Conservation (phyloP, 2,888 invertebrate species). For the Brachyptera risi region DNA sequence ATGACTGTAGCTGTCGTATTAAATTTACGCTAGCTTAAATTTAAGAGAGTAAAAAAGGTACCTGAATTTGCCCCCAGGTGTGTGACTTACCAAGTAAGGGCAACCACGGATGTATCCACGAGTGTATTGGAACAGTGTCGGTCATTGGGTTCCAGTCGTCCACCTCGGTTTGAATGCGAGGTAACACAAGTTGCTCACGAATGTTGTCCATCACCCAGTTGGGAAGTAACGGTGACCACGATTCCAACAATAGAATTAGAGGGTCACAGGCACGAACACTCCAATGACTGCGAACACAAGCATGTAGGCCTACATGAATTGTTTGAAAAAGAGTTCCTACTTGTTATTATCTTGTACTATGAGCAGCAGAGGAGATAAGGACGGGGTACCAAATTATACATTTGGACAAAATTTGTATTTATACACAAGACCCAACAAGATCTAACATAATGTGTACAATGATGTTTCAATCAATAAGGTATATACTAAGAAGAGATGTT, state of each 20-base stretch:
- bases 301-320: conserved; percentile 28
- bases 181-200: conserved; percentile 76
- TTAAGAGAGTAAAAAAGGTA: too few relatives aligned
- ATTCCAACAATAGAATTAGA: conserved; percentile 72
- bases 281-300: conserved; percentile 69
- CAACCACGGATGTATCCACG: conserved; percentile 97
- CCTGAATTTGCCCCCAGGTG: too few relatives aligned
- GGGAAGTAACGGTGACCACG: conserved; percentile 78
- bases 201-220: conserved; percentile 79
- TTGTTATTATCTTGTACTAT: too few relatives aligned
- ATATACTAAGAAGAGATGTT: too few relatives aligned
- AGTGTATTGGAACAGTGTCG: conserved; percentile 92
- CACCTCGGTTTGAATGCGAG: conserved; percentile 64
- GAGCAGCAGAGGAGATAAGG: background rate
- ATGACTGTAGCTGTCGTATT: too few relatives aligned
- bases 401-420: too few relatives aligned
- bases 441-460: too few relatives aligned
- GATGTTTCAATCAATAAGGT: too few relatives aligned
- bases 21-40: too few relatives aligned
- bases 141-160: conserved; percentile 92
- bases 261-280: conserved; percentile 73
- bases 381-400: too few relatives aligned
- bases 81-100: conserved; percentile 63
- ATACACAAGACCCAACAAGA: too few relatives aligned
- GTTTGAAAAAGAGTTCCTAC: background rate